Evolutionary conservation across 2,797 vertebrate species (phyloP).

Genomic region (Peromyscus eremicus): DNA sequence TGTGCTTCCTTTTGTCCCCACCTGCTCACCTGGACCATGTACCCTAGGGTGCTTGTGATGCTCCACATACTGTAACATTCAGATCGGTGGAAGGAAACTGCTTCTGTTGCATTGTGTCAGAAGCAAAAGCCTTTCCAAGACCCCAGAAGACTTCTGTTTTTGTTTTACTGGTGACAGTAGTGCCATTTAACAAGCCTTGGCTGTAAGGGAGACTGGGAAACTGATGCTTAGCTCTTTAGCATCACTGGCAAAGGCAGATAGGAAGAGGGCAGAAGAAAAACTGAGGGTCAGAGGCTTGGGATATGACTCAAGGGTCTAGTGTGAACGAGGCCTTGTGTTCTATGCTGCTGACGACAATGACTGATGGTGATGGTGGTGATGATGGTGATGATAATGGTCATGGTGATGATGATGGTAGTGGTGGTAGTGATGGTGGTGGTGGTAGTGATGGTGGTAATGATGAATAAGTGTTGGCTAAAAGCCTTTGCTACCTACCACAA

Average conservation of each 20-base stretch:
- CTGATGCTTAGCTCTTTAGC: background rate
- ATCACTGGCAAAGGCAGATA: background rate
- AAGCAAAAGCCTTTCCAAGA: slow-evolving; percentile 37
- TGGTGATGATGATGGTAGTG: background rate
- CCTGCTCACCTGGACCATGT: background rate
- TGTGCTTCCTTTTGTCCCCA: background rate
- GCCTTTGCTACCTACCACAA: background rate
- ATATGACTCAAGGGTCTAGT: background rate
- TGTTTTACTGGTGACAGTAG: background rate
- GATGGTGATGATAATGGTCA: background rate
- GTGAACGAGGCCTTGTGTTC: background rate
- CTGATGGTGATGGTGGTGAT: background rate
- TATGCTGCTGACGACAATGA: background rate
- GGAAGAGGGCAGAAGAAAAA: background rate
- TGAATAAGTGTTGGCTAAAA: background rate
- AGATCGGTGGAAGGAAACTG: background rate
- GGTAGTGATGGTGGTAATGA: background rate
- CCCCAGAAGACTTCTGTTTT: background rate
- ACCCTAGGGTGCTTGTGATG: background rate
- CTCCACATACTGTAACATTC: background rate
- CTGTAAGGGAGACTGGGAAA: background rate
- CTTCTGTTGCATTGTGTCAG: background rate
- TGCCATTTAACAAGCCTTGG: background rate
- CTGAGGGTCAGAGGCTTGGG: background rate
- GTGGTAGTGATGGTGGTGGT: background rate